phyloP scores from a whole-genome alignment of 1,140 invertebrate genomes.

The Achatina immaculata region DNA sequence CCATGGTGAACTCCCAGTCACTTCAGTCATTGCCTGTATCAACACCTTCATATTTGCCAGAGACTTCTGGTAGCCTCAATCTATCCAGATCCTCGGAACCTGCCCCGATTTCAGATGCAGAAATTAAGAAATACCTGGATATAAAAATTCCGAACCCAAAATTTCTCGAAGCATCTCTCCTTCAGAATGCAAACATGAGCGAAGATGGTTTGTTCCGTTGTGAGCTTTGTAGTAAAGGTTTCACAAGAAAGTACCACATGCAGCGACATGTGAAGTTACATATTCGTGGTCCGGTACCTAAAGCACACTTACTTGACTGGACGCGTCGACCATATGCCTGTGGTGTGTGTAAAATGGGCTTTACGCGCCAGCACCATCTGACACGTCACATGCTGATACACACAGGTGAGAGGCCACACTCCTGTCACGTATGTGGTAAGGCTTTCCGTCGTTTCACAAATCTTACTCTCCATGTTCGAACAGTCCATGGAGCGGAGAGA shows the following conservation, averaged over 20 bases:
- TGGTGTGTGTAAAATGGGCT: conserved; percentile 34
- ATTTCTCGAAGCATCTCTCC: not conserved
- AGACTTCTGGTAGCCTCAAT: not conserved
- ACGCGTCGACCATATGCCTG: conserved; percentile 31
- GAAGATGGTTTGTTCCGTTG: conserved; percentile 28
- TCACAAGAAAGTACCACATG: conserved; percentile 36
- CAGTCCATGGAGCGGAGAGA: conserved; percentile 32
- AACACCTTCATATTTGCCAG: not conserved
- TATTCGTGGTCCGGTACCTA: conserved; percentile 22
- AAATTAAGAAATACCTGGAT: conserved; percentile 35
- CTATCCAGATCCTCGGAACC: not conserved
- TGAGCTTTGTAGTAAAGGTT: conserved; percentile 30
- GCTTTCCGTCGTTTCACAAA: conserved; percentile 39
- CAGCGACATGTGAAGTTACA: conserved; percentile 36
- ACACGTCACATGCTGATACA: conserved; percentile 38
- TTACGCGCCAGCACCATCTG: conserved; percentile 29
- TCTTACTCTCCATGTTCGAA: conserved; percentile 32
- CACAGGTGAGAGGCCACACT: conserved; percentile 34
- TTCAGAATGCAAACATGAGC: not conserved
- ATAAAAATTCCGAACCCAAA: conserved; percentile 35
- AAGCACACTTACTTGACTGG: conserved; percentile 31
- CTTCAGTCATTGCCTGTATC: not conserved
- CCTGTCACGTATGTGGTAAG: conserved; percentile 34
- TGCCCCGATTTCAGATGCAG: conserved; percentile 14
- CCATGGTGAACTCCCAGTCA: not conserved